A percentile compares a stretch with the other conserved stretches of the same genome.
Evolutionary conservation across 2,113 vertebrate genomes (phyloP).

Genomic region (Indicator maculatus): DNA sequence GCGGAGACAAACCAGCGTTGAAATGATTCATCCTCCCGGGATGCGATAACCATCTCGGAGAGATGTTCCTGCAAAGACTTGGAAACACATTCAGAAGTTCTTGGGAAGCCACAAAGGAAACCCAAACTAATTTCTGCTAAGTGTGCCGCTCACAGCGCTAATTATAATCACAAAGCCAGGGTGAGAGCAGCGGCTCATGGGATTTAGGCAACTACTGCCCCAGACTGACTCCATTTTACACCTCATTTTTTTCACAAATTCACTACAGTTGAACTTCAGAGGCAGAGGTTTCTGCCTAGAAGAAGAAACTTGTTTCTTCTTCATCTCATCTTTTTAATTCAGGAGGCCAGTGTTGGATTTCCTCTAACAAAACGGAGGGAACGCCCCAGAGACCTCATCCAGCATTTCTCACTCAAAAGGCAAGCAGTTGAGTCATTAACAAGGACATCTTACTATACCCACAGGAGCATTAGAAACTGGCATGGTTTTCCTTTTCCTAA

Average conservation of each 20-base stretch:
- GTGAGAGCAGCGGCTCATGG: background rate
- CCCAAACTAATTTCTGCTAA: conserved; percentile 31
- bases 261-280: background rate
- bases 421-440: background rate
- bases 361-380: rapidly evolving
- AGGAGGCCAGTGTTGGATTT: rapidly evolving
- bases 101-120: conserved; percentile 42
- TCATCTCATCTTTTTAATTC: background rate
- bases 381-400: background rate
- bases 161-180: background rate
- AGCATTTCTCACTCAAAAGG: too few species aligned
- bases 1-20: background rate
- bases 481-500: background rate
- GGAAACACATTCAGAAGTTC: background rate
- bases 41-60: background rate
- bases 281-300: background rate
- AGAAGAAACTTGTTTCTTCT: rapidly evolving
- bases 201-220: background rate
- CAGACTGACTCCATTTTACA: background rate
- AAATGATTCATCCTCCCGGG: background rate
- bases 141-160: background rate
- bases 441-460: background rate
- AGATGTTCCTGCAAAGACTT: background rate
- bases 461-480: rapidly evolving
- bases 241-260: background rate